Evolutionary conservation across 2,888 invertebrate species (phyloP).

Genomic region (Pachliopta kotzebuea): DNA sequence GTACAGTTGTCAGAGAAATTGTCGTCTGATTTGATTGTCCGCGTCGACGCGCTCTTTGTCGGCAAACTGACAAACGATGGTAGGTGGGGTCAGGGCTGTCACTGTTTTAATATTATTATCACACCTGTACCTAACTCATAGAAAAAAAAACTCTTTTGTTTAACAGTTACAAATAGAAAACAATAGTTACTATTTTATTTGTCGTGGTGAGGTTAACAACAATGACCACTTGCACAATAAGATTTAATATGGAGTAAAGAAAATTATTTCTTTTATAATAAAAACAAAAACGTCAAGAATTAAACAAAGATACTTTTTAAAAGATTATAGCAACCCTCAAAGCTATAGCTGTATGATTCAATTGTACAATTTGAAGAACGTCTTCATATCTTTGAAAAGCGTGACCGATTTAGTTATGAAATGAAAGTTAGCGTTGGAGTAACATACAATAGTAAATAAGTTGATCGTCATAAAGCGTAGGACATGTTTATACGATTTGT

Average conservation of each 20-base stretch:
- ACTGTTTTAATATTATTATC: constrained; percentile 1
- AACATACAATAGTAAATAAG: constrained; percentile 23
- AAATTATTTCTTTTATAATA: no score
- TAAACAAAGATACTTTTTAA: background rate
- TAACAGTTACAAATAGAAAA: no score
- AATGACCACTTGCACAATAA: no score
- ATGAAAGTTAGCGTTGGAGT: constrained; percentile 29
- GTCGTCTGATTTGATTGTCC: constrained; percentile 68
- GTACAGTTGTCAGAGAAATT: constrained; percentile 50
- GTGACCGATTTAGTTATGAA: constrained; percentile 47
- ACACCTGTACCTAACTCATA: background rate
- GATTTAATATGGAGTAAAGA: no score
- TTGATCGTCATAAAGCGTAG: background rate
- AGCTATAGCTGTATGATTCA: constrained; percentile 36
- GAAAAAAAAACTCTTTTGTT: no score
- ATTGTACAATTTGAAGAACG: constrained; percentile 38
- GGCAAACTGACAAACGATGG: constrained; percentile 33
- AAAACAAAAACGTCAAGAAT: background rate
- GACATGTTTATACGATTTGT: background rate
- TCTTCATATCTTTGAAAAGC: constrained; percentile 50
- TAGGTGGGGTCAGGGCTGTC: constrained; percentile 20
- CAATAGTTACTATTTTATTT: no score
- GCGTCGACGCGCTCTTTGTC: constrained; percentile 64
- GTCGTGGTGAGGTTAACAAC: no score
- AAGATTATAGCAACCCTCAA: constrained; percentile 27